Evolutionary conservation across 2,113 vertebrate genomes (phyloP), one percentile per base, ranked within the genome.

Genomic region (Heptranchias perlo): DNA sequence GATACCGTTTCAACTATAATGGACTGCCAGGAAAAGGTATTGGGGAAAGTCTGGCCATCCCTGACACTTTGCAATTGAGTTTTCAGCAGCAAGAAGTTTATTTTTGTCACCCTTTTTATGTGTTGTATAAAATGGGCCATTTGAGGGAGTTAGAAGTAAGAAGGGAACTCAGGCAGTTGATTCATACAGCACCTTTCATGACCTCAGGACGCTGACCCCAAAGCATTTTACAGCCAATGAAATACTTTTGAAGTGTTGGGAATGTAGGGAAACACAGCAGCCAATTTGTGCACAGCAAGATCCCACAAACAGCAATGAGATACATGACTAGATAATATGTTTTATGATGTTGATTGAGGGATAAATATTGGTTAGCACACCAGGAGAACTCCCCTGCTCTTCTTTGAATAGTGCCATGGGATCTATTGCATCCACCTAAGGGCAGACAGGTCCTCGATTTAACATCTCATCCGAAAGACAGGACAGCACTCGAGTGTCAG

Each of bases 1-100:
- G 54, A 92, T n/a, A 92, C 89, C 8, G 54, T 92, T 92, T 92
- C 31, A 92, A 62, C 54, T 61, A 21, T 62, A 92, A 92, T 92
- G 58, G 89, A 92, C 54, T 92, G 89, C 2, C 54, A 92, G 58
- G 58, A 13, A 92, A n/a, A 14, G 54, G 61, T 92, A 62, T 92
- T 92, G 58, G 54, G n/a, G 62, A 92, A 23, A 54, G 18, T n/a
- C n/a, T n/a, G n/a, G n/a, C n/a, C n/a, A n/a, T 92, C 35, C 89
- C 3, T 62, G 31, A 92, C 13, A 62, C 18, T 18, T 92, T 92
- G 54, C 14, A 35, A 44, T 62, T n/a, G 31, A 92, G 54, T 18
- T 92, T 61, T n/a, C 35, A 92, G 31, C 58, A n/a, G 84, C 2
- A 28, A 28, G 49, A 92, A 92, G 89, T 62, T 92, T 14, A 92